Evolutionary conservation across 1,140 invertebrate species (phyloP).

Genomic region (Colletes gigas): DNA sequence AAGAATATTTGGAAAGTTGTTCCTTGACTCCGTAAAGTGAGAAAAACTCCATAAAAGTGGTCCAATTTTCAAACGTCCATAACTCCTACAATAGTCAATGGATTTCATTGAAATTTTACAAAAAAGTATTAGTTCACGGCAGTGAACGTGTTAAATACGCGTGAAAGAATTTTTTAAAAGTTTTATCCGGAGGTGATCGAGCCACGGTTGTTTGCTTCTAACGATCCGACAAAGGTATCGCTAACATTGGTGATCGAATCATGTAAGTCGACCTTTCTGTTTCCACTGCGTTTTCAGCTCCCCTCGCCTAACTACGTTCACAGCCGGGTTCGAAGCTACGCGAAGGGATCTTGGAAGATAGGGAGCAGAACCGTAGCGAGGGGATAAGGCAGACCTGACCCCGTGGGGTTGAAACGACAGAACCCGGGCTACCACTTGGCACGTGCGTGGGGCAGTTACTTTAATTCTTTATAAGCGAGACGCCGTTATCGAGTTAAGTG

Average conservation of each 20-base stretch:
- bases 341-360: slow-evolving; percentile 35
- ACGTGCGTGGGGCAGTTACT: slow-evolving; percentile 55
- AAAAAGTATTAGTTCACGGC: too few species aligned
- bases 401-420: slow-evolving; percentile 30
- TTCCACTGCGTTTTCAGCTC: slow-evolving; percentile 6
- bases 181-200: slow-evolving; percentile 18
- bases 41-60: too few species aligned
- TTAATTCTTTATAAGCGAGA: slow-evolving; percentile 68
- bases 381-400: slow-evolving; percentile 38
- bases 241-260: slow-evolving; percentile 45
- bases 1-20: too few species aligned
- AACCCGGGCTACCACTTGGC: slow-evolving; percentile 45
- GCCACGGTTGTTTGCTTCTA: slow-evolving; percentile 37
- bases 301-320: not conserved
- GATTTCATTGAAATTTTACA: too few species aligned
- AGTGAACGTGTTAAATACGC: too few species aligned
- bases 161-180: too few species aligned
- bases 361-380: not conserved
- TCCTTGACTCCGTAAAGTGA: too few species aligned
- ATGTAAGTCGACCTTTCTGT: slow-evolving; percentile 37
- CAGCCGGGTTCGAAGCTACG: slow-evolving; percentile 1
- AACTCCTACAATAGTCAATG: too few species aligned
- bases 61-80: too few species aligned
- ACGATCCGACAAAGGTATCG: slow-evolving; percentile 41
- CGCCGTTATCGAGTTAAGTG: slow-evolving; percentile 61